Evolutionary conservation across 2,113 vertebrate species (phyloP), one percentile per base, ranked within the genome.

Genomic region (Malurus cyaneus): DNA sequence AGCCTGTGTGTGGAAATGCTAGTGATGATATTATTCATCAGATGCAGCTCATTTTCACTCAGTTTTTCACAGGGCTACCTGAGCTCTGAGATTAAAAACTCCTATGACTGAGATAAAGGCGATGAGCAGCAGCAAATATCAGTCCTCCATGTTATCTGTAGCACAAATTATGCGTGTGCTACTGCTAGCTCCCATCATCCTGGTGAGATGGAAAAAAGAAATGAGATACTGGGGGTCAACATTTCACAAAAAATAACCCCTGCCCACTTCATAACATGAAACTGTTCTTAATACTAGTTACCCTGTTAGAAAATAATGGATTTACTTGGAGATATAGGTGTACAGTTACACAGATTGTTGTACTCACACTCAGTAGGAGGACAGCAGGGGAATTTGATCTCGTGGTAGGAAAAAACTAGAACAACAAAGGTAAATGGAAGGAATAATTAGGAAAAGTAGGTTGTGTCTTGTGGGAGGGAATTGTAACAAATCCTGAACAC

Each of bases 301-400:
- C 28, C 3, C 29, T 52, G 4, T 70, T 73, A 61, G 72, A 83
- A 86, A 36, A 53, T 19, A 86, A 73, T 46, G 32, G 28, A 18
- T 72, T 82, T 78, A 57, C 17, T 49, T 59, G 26, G 26, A 15
- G 41, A 24, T 44, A 11, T 1, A 41, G 39, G 8, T 49, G 20
- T 29, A 7, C 34, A 18, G 4, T 67, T 88, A 15, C 0, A 19
- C 13, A 0, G 1, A 23, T 89, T 16, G 0, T 18, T 94, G 61
- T 18, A 44, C 47, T 76, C 19, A 14, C 26, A 8, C 16, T 72
- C 26, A 56, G 0, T 11, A 1, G 2, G 28, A 67, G 1, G 2
- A 12, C 6, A 64, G 28, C 18, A 42, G 17, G 9, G 18, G 11
- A 57, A 49, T 57, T 69, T 61, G 36, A 36, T 71, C 15, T 85